Evolutionary conservation across 2,797 vertebrate species (phyloP), one percentile per base, ranked within the genome.

Genomic region (Enteromius mattozi): DNA sequence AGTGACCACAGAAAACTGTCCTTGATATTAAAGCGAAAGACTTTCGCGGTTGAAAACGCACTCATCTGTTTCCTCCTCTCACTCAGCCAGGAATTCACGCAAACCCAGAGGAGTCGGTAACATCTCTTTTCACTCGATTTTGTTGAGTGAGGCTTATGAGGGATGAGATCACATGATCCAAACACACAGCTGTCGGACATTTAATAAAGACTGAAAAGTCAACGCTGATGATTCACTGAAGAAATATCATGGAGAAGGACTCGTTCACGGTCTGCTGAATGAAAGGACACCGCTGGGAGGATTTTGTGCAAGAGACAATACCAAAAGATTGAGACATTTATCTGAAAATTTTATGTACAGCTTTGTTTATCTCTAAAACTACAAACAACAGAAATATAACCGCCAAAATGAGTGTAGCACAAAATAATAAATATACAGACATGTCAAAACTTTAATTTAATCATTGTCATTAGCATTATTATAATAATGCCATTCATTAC

Each of bases 151-250:
- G 75, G 75, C 68, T 51, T 66, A 71, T 54, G 51, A 54, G 40
- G 63, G n/a, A 71, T 75, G 17, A 86, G 54, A 49, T 82, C 68
- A 30, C 61, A 47, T 78, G 75, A 86, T 61, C 61, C 56, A 86
- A 69, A 45, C 47, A 24, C 59, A 79, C 76, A 83, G 75, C 81
- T 82, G 85, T 75, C 61, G 14, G 51, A 83, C 30, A 78, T 86
- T 80, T 86, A 80, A 86, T 86, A 83, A 86, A 81, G 72, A 74
- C 68, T 45, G 56, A 82, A 45, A 82, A 63, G 51, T 65, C 30
- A 75, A 49, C 27, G 16, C 37, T 78, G 54, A 81, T 81, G 51
- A 81, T 81, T 59, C 35, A 72, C 40, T 9, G 6, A 33, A 51
- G 14, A 82, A 75, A 65, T 17, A 35, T 74, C 21, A 63, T 3